Evolutionary conservation across 2,113 vertebrate genomes (phyloP).

Genomic region (Calyptomena viridis): DNA sequence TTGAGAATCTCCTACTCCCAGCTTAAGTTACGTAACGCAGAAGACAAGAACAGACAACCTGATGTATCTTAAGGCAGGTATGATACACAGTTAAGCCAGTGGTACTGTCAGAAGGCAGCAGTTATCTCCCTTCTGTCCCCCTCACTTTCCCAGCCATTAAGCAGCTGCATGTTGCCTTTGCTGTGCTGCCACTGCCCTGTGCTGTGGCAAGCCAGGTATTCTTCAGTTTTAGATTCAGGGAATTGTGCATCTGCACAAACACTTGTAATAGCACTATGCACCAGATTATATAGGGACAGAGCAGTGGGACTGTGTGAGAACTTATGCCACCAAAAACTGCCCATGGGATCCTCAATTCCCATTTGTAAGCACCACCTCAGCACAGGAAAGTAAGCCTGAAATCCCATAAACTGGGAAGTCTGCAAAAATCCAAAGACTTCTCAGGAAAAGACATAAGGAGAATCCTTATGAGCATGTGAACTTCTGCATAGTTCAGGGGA

Average conservation of each 20-base stretch:
- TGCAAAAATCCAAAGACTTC: neutral
- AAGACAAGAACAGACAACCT: neutral
- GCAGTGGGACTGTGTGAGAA: neutral
- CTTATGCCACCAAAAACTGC: accelerated
- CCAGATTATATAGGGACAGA: neutral
- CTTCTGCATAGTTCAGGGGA: neutral
- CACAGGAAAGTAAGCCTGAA: neutral
- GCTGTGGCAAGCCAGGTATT: neutral
- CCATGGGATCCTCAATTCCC: neutral
- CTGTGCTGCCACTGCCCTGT: accelerated
- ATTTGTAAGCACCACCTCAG: neutral
- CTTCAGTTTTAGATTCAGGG: neutral
- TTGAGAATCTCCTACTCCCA: neutral
- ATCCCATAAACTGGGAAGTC: neutral
- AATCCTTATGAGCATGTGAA: neutral
- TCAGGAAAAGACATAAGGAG: neutral
- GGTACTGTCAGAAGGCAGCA: neutral
- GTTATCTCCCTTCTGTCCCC: neutral
- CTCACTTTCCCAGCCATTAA: neutral
- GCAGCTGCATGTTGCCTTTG: accelerated
- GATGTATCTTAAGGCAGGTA: neutral
- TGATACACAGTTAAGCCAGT: neutral
- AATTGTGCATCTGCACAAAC: neutral
- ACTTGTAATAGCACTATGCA: neutral
- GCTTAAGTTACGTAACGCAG: neutral